Percentiles rank a stretch among this genome's conserved stretches.
phyloP scores from a whole-genome alignment of 2,113 vertebrate species.

The Hemiprocne comata region DNA sequence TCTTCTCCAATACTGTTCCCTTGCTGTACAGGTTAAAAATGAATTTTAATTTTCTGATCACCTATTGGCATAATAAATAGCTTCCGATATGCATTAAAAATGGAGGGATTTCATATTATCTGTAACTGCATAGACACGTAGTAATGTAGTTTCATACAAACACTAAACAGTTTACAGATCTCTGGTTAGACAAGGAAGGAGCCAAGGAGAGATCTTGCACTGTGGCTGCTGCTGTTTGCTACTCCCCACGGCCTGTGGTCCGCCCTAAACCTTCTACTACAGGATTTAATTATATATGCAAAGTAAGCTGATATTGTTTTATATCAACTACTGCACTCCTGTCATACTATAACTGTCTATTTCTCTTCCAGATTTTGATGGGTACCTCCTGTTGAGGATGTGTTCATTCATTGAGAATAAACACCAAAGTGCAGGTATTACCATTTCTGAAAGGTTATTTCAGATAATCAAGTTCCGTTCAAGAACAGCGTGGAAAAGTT shows the following conservation, averaged over 20 bases:
- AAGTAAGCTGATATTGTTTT: background rate
- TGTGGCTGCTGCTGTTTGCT: background rate
- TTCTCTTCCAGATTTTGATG: background rate
- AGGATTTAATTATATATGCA: background rate
- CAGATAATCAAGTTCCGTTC: background rate
- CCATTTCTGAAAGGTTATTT: background rate
- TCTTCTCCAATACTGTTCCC: background rate
- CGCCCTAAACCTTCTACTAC: background rate
- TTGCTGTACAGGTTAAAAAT: background rate
- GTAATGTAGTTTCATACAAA: background rate
- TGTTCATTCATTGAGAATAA: background rate
- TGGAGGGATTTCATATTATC: background rate
- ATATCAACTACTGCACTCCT: background rate
- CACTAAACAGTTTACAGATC: background rate
- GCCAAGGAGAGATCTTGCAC: background rate
- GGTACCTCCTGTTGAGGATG: background rate
- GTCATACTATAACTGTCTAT: background rate
- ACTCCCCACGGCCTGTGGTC: background rate
- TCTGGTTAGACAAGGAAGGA: background rate
- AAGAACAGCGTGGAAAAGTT: background rate
- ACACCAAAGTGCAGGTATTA: background rate
- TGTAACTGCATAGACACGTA: background rate
- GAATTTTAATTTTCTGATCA: background rate
- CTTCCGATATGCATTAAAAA: background rate
- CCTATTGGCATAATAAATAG: background rate